Evolutionary conservation across 1,140 invertebrate genomes (phyloP), one percentile per base, ranked within the genome.

Genomic region (Laupala kohalensis): DNA sequence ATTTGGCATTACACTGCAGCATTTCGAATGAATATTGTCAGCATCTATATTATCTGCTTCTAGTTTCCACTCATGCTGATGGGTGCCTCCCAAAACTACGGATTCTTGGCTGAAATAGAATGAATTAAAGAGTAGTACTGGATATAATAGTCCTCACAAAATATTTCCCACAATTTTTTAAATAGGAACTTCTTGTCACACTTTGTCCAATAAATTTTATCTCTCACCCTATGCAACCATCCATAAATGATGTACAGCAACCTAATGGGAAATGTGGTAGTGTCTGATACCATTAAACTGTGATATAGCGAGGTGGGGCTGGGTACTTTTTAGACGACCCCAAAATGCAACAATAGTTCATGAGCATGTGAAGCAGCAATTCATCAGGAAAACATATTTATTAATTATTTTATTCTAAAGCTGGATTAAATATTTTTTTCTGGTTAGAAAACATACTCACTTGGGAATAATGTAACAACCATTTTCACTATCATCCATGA

Each of bases 391-490:
- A n/a, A n/a, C n/a, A n/a, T n/a, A n/a, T n/a, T n/a, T n/a, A n/a
- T n/a, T n/a, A n/a, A n/a, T n/a, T n/a, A n/a, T n/a, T n/a, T n/a
- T n/a, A n/a, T n/a, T n/a, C n/a, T n/a, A n/a, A n/a, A n/a, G n/a
- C n/a, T n/a, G n/a, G n/a, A n/a, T n/a, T 53, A 53, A 53, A 2
- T 53, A 53, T 53, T 53, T 53, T 53, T 53, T 13, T 4, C 19
- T 53, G 37, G 9, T 9, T 37, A n/a, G 23, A 68, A 29, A 15
- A 66, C n/a, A 67, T 70, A 76, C 78, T 82, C 84, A 91, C 89
- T 92, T 92, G 28, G 90, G 88, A 77, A 92, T 89, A 27, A 92
- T 85, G 75, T 92, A 91, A 79, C 87, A 83, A 68, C 85, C 86
- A 71, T 84, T 80, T 67, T 85, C 83, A 26, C 80, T 81, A 25